A percentile compares a stretch with the other conserved stretches of the same genome.
Conservation (phyloP, 2,888 invertebrate genomes). For the Synergus itoensis region DNA sequence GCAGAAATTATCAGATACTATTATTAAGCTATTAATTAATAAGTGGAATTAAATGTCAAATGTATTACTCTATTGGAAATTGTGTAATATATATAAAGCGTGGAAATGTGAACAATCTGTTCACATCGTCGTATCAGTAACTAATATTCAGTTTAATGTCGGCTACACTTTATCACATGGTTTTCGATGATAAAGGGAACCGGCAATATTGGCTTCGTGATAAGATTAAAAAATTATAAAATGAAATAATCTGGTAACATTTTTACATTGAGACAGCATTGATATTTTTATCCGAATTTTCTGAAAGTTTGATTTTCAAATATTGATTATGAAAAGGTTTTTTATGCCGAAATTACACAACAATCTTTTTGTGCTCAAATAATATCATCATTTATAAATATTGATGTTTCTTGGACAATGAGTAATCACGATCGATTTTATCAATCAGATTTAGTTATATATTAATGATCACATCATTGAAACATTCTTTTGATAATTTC, state of each 20-base stretch:
- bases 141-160: neutral
- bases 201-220: neutral
- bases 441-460: too few species aligned
- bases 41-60: too few species aligned
- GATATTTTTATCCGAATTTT: neutral
- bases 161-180: neutral
- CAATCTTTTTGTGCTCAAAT: neutral
- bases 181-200: neutral
- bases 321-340: neutral
- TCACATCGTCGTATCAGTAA: too few species aligned
- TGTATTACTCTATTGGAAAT: too few species aligned
- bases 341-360: too few species aligned
- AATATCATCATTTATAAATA: neutral
- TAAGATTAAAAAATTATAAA: neutral
- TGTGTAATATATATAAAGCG: too few species aligned
- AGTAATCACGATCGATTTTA: neutral
- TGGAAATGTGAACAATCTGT: too few species aligned
- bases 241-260: neutral
- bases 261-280: neutral
- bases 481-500: neutral
- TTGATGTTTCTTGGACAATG: neutral
- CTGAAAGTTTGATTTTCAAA: neutral
- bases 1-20: neutral
- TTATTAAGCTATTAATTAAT: too few species aligned
- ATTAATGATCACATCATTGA: neutral